Base-by-base conservation (phyloP, 2,888 invertebrate species). In the Synanthedon myopaeformis region DNA sequence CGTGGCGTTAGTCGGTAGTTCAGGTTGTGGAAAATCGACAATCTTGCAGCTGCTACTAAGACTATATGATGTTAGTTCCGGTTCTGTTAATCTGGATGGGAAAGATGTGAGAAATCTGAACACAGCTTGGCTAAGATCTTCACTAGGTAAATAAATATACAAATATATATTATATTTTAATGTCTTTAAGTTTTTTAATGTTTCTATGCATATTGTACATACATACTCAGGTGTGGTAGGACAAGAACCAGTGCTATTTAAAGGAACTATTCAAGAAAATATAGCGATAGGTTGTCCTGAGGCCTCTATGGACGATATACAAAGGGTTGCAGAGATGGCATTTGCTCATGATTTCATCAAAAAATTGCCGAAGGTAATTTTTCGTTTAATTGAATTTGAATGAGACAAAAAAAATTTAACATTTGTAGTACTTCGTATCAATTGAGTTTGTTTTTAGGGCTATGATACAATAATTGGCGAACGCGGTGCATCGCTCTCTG, bases 201-300 rank as follows among this genome's bases (percentile, higher is more conserved):
- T 45, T 13, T 13, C 6, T 13, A 1, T 13, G 45, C 5, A 10
- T 10, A n/a, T 6, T 45, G 13, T 45, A 8, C 13, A 13, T n/a
- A 45, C 4, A 0, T 23, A 8, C 17, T 8, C 61, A 88, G 88
- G 95, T 42, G 91, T 96, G 10, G 96, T 96, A 13, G 93, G 95
- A 1, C 96, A 96, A 79, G 96, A 96, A 63, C 96, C 96, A 0
- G 92, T 94, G 1, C 84, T 96, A 4, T 96, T 96, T 79, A 92
- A 92, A 57, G 92, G 93, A 35, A 92, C 92, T 12, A 94, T 97
- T 61, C 88, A 89, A n/a, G 90, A 91, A 41, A 91, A 91, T 59
- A 91, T 91, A 54, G 83, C 93, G 2, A 94, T 94, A 67, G 96
- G 96, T 12, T 89, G 90, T 59, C 90, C 91, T 11, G 88, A 88